Evolutionary conservation across 1,140 invertebrate species (phyloP), one percentile per base, ranked within the genome.

Genomic region (Zaprionus inermis): DNA sequence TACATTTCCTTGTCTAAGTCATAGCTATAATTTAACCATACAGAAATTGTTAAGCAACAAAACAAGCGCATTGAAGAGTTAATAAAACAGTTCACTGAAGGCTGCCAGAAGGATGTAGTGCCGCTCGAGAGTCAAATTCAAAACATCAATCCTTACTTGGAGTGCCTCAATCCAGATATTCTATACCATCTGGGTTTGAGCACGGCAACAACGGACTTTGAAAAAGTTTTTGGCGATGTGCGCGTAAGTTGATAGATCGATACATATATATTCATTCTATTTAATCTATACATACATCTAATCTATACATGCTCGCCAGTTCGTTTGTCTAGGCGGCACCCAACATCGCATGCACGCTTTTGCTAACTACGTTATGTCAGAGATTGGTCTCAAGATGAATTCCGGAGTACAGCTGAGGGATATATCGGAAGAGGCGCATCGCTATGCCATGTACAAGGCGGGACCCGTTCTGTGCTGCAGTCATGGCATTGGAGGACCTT

Each of bases 401-500:
- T 49, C 71, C 3, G 65, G 67, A 0, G 79, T 81, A 14, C 36
- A 54, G 7, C 55, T 88, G 3, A 69, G 46, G 6, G 59, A 88
- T 51, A 51, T 88, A 11, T 36, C 77, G 0, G 77, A 66, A 30
- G 55, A 34, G 10, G 84, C 61, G 0, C 49, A 78, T 41, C 79
- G 78, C 0, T 88, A 65, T 54, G 30, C 77, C 10, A 10, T 88
- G 32, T 88, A 55, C 30, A 88, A 88, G 32, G 84, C 76, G 28
- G 90, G 85, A 4, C 86, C 85, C 3, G 78, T 91, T 9, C 57
- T 91, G 28, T 80, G 77, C 7, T 92, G 91, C n/a, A 91, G 96
- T 94, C 96, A 97, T 91, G 96, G 96, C 44, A 97, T 97, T 93
- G 96, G 96, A 11, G 94, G 95, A n/a, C 95, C 96, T 6, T 97